Conservation (phyloP, 2,797 vertebrate species). For the Danio choprae region DNA sequence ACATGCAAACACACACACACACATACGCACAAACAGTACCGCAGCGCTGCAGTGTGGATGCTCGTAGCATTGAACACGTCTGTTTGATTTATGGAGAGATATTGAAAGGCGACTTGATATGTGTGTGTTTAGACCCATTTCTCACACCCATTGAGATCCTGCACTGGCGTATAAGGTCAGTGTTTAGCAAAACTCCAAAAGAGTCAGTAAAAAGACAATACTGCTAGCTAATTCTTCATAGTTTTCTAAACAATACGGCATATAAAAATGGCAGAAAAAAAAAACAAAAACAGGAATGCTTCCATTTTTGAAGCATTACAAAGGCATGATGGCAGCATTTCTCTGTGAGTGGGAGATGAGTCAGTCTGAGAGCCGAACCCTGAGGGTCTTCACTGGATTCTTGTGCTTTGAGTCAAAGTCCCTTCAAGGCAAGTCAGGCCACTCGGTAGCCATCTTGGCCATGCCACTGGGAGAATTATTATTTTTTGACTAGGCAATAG, state of each 20-base stretch:
- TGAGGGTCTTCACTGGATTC: conserved; percentile 1
- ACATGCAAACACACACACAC: conserved; percentile 34
- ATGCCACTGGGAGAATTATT: neutral
- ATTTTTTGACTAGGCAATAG: neutral
- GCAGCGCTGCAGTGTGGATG: conserved; percentile 43
- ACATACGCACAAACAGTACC: neutral
- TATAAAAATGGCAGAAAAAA: neutral
- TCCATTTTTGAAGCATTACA: conserved; percentile 23
- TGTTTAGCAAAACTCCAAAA: conserved; percentile 16
- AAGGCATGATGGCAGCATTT: conserved; percentile 15
- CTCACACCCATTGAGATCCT: neutral
- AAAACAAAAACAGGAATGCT: conserved; percentile 2
- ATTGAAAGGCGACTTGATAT: conserved; percentile 61
- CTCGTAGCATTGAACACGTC: conserved; percentile 70
- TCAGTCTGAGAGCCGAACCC: conserved; percentile 6
- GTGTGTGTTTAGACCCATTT: conserved; percentile 19
- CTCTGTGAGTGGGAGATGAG: neutral
- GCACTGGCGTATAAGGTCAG: conserved; percentile 21
- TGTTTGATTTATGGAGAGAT: conserved; percentile 68
- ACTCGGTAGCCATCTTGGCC: conserved; percentile 5
- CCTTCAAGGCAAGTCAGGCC: conserved; percentile 10
- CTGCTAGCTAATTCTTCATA: neutral
- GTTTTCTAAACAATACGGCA: conserved; percentile 1
- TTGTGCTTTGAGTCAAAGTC: conserved; percentile 24
- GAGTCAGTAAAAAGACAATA: conserved; percentile 6